Conservation (phyloP, 2,888 invertebrate genomes). For the Onthophagus sagittarius region DNA sequence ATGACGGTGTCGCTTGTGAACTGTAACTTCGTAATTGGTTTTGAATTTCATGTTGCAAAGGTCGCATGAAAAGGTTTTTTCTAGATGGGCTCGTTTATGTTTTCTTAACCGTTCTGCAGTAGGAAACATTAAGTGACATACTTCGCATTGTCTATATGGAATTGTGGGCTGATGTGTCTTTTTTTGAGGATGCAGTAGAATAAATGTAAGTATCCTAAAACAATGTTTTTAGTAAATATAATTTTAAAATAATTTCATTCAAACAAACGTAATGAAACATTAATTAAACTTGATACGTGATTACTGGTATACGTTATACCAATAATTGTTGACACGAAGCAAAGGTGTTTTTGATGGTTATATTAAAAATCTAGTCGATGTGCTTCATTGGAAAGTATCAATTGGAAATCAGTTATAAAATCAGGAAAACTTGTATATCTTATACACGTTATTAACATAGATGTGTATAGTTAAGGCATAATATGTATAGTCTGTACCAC, state of each 20-base stretch:
- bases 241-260: background rate
- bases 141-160: background rate
- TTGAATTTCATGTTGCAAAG: conserved; percentile 26
- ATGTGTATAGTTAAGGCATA: too few species aligned
- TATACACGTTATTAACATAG: too few species aligned
- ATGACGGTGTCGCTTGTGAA: conserved; percentile 33
- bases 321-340: too few species aligned
- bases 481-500: too few species aligned
- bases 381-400: too few species aligned
- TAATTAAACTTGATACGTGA: too few species aligned
- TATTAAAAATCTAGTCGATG: too few species aligned
- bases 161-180: background rate
- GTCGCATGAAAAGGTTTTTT: conserved; percentile 22
- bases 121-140: background rate
- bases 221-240: background rate
- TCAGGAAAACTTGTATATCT: too few species aligned
- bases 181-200: background rate
- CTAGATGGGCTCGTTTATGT: conserved; percentile 18
- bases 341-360: too few species aligned
- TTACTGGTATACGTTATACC: too few species aligned
- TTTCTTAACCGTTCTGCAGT: background rate
- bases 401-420: too few species aligned
- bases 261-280: too few species aligned
- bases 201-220: background rate
- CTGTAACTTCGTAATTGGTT: conserved; percentile 40